Base-by-base conservation (phyloP, 1,140 invertebrate genomes). In the Drosophila navojoa region DNA sequence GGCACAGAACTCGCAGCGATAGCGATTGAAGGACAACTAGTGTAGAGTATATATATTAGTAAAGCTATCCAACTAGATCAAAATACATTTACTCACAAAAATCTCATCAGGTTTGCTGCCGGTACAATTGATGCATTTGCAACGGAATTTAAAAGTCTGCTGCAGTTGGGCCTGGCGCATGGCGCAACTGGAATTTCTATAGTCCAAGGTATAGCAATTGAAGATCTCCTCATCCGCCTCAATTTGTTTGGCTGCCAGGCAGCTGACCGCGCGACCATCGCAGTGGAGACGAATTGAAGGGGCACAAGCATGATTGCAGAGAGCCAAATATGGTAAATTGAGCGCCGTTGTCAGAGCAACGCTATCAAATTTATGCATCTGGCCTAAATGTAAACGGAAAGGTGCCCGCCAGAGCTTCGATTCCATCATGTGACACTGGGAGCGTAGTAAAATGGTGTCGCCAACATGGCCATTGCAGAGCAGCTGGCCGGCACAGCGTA, bases 191-290 rank as follows among this genome's bases (percentile, higher is more conserved):
- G 74, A 55, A 5, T 70, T 76, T 0, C 19, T 80, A 29, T 53
- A 86, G 19, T 85, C 77, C 35, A 58, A 5, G 0, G 80, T 85
- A 47, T 91, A 91, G 42, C 90, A 91, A 9, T 91, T 91, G 29
- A 71, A 82, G 16, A 91, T 89, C 49, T 91, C 86, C 16, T 76
- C 77, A 10, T 71, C 71, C 0, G 47, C 10, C 3, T 11, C 13
- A 0, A 91, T 71, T 2, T 68, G 3, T 2, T 7, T 35, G 3
- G 15, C 15, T 0, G 90, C 75, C 57, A 59, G 78, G 35, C 71
- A 75, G n/a, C 55, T 64, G 0, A 79, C 69, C 19, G 27, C 52
- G 5, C 74, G 57, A 0, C 90, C 90, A 29, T 87, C 79, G 32
- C 79, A 85, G 42, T 68, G 61, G 5, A 68, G 77, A 6, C 57